Percentiles rank a stretch among this genome's conserved stretches.
These are phyloP conservation scores for Trigoniulus corallinus DNA, from an alignment of 1,140 invertebrate genomes.

Conservation along the genomic window DNA sequence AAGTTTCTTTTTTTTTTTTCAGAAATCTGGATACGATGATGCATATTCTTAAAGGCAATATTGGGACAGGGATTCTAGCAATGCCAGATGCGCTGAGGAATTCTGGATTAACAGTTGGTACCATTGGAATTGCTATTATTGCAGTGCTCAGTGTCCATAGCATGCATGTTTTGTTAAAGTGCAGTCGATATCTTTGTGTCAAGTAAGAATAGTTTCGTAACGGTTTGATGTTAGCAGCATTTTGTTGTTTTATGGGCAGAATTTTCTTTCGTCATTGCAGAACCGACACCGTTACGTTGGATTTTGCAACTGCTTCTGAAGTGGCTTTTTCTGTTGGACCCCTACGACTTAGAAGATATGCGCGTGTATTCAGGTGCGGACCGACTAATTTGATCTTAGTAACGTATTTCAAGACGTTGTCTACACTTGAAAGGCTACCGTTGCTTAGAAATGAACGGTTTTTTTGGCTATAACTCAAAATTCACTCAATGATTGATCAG, in stretches of 20 bases:
- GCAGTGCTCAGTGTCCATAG: constrained; percentile 66
- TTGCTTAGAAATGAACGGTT: too few species aligned
- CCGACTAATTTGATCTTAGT: too few species aligned
- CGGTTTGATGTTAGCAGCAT: neutral
- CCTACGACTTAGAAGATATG: neutral
- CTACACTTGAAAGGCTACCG: too few species aligned
- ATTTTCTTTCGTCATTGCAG: too few species aligned
- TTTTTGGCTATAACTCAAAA: too few species aligned
- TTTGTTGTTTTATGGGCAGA: neutral
- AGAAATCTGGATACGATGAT: constrained; percentile 61
- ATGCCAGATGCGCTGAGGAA: constrained; percentile 72
- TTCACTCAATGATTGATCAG: too few species aligned
- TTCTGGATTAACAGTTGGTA: constrained; percentile 53
- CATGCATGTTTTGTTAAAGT: constrained; percentile 62
- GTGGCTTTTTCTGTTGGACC: neutral
- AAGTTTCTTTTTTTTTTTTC: constrained; percentile 11
- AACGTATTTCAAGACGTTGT: too few species aligned
- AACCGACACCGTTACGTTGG: neutral
- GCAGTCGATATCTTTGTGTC: constrained; percentile 19
- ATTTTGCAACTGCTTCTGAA: neutral
- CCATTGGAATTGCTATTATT: constrained; percentile 54
- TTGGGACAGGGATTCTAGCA: constrained; percentile 64
- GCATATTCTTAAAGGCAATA: constrained; percentile 63
- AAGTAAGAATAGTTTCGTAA: constrained; percentile 14
- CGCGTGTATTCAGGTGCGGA: neutral